Evolutionary conservation across 2,888 invertebrate genomes (phyloP).

Genomic region (Ceriagrion tenellum): DNA sequence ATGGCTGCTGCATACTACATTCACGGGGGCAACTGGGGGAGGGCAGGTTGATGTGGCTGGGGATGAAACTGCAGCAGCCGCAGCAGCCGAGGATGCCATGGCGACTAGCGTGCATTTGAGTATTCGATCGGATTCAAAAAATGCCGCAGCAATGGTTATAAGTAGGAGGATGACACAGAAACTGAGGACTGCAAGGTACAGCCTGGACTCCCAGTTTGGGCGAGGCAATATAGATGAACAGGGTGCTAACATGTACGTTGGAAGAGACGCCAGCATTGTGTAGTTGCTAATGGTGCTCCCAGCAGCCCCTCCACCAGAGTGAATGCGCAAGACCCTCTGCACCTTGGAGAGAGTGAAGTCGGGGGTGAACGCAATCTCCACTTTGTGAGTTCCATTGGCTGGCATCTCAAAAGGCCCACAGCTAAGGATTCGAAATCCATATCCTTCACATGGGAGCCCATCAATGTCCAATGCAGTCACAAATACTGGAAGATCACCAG

Average conservation of each 20-base stretch:
- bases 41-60: conserved; percentile 31
- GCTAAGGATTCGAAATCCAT: conserved; percentile 88
- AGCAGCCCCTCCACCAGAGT: conserved; percentile 81
- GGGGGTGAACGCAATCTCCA: conserved; percentile 93
- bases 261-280: conserved; percentile 85
- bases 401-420: conserved; percentile 86
- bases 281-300: conserved; percentile 81
- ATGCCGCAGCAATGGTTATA: conserved; percentile 84
- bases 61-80: conserved; percentile 43
- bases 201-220: conserved; percentile 87
- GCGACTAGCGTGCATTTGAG: conserved; percentile 79
- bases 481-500: conserved; percentile 92
- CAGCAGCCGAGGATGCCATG: conserved; percentile 57
- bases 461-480: conserved; percentile 85
- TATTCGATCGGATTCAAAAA: conserved; percentile 87
- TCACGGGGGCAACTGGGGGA: conserved; percentile 35
- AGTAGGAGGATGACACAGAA: conserved; percentile 83
- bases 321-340: conserved; percentile 81
- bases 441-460: conserved; percentile 86
- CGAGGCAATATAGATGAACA: conserved; percentile 86
- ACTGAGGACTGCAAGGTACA: conserved; percentile 83
- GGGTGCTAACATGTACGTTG: conserved; percentile 82
- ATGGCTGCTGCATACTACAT: conserved; percentile 30
- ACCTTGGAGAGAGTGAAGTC: conserved; percentile 91
- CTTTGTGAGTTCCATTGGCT: conserved; percentile 87